Conservation (phyloP, 92 coral and sea anemone genomes). For the Micromussa lordhowensis region DNA sequence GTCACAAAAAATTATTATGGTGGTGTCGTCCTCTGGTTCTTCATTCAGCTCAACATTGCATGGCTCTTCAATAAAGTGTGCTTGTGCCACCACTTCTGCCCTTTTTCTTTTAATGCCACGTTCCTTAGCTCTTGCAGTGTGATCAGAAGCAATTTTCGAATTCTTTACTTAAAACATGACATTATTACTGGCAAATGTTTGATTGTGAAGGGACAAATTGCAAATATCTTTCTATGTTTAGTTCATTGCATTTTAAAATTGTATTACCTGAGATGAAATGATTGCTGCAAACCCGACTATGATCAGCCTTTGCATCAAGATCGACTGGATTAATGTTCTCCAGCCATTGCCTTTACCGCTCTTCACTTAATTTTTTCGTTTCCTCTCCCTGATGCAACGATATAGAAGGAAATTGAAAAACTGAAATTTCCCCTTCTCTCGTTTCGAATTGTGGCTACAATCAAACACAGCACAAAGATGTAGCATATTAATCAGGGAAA, state of each 20-base stretch:
- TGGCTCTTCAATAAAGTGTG: slow-evolving; percentile 11
- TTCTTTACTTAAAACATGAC: slow-evolving; percentile 42
- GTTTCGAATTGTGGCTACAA: slow-evolving; percentile 55
- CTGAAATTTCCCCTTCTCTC: slow-evolving; percentile 33
- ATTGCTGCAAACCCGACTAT: slow-evolving; percentile 67
- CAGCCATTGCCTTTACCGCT: slow-evolving; percentile 56
- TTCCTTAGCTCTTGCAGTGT: slow-evolving; percentile 27
- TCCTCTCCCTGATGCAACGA: slow-evolving; percentile 48
- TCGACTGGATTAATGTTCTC: slow-evolving; percentile 55
- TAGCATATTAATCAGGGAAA: slow-evolving; percentile 27
- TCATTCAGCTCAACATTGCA: slow-evolving; percentile 9
- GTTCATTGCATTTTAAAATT: slow-evolving; percentile 8
- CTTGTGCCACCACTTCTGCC: slow-evolving; percentile 22
- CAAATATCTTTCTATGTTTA: slow-evolving; percentile 19
- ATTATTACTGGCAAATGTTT: slow-evolving; percentile 28
- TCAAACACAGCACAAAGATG: slow-evolving; percentile 57
- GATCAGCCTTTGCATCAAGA: slow-evolving; percentile 57
- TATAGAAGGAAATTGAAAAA: slow-evolving; percentile 53
- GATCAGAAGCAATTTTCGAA: slow-evolving; percentile 9
- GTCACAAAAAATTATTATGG: background rate
- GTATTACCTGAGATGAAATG: slow-evolving; percentile 74
- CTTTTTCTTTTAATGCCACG: slow-evolving; percentile 12
- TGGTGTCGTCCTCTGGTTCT: slow-evolving; percentile 1
- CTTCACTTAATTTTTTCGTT: slow-evolving; percentile 40
- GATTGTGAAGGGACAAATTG: slow-evolving; percentile 12